Percentiles rank a stretch among this genome's conserved stretches.
Evolutionary conservation across 23 tunicate genomes (phyloP).

Genomic region (Trididemnum nubilum): DNA sequence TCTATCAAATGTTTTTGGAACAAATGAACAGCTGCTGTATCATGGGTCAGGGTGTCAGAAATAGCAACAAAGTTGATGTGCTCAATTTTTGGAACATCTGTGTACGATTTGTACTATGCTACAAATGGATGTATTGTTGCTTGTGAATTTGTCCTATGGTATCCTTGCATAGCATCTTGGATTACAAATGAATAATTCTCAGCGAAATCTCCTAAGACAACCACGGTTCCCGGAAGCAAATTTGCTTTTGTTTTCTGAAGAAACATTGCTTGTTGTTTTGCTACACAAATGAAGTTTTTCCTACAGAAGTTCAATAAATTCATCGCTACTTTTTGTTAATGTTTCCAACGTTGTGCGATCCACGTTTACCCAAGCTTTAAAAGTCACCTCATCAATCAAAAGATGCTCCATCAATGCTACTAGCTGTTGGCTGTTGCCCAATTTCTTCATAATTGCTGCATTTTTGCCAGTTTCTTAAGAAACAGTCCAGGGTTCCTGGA

Average conservation of each 20-base stretch:
- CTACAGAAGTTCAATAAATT: background rate
- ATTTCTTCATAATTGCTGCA: background rate
- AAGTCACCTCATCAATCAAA: slow-evolving; percentile 10
- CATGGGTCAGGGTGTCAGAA: slow-evolving; percentile 13
- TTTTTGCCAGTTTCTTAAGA: background rate
- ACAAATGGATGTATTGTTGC: slow-evolving; percentile 11
- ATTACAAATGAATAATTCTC: background rate
- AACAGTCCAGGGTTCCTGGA: background rate
- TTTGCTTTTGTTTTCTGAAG: background rate
- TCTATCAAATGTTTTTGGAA: background rate
- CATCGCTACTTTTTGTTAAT: background rate
- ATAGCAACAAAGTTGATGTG: background rate
- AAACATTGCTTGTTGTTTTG: slow-evolving; percentile 10
- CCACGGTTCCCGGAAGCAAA: background rate
- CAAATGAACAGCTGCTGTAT: slow-evolving; percentile 18
- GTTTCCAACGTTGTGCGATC: background rate
- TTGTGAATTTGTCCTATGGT: background rate
- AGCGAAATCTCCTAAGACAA: background rate
- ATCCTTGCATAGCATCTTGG: background rate
- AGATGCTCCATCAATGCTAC: background rate
- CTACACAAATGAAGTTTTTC: background rate
- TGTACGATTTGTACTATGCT: background rate
- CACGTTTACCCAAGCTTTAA: background rate
- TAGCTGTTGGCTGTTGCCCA: background rate
- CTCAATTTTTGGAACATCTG: background rate